Evolutionary conservation across 2,888 invertebrate species (phyloP).

Genomic region (Hyppa rectilinea): DNA sequence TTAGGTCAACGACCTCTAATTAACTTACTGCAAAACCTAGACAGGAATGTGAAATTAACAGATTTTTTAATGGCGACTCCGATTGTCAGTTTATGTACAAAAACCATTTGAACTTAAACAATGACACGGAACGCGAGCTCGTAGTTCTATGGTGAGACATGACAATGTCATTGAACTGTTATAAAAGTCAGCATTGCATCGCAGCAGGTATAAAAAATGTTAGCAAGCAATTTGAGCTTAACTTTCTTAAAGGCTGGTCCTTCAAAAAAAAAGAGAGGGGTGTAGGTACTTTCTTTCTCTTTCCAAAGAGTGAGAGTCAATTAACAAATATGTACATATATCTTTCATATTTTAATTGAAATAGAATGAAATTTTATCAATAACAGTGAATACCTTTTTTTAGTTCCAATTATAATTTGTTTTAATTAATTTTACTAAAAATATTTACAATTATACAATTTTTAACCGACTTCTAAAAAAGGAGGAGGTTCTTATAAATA

Average conservation of each 20-base stretch:
- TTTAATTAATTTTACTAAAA: no score
- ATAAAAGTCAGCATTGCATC: background rate
- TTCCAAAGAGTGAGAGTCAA: background rate
- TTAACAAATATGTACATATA: no score
- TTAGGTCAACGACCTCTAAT: conserved; percentile 6
- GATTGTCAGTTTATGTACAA: conserved; percentile 18
- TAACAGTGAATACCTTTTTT: no score
- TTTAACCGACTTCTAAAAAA: no score
- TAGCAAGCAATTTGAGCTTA: background rate
- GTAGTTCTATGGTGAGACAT: background rate
- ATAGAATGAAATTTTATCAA: no score
- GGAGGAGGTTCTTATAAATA: no score
- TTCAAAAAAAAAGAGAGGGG: background rate
- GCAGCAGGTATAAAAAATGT: conserved; percentile 2
- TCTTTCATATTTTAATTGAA: no score
- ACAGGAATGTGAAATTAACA: conserved; percentile 14
- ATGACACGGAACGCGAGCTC: conserved; percentile 28
- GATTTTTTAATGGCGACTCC: conserved; percentile 1
- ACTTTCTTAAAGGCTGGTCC: background rate
- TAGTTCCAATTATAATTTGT: no score
- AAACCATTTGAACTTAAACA: conserved; percentile 30
- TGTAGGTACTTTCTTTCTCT: background rate
- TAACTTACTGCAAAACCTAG: conserved; percentile 11
- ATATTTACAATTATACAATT: no score
- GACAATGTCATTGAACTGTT: conserved; percentile 34